Base-by-base conservation (phyloP, 2,113 vertebrate genomes). In the Seriola aureovittata region DNA sequence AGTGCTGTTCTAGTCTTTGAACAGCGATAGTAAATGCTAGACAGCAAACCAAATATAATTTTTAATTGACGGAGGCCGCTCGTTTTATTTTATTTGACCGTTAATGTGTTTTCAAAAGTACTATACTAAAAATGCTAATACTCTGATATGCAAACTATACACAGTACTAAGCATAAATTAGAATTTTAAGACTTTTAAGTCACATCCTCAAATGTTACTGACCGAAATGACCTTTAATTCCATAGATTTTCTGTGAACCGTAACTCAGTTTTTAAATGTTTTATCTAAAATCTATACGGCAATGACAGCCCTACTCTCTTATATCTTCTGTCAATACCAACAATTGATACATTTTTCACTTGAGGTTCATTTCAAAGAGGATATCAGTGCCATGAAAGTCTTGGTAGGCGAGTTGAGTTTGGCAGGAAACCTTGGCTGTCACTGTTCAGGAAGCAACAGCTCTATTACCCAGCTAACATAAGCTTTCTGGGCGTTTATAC, bases 401-500 rank as follows among this genome's bases (percentile, higher is more conserved):
- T 25, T 67, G 70, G 71, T 80, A 69, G 87, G 68, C 66, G 70
- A 63, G 75, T 58, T 83, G 14, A 59, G 64, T 73, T 82, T 70
- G 68, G 78, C 75, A 87, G 73, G 72, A 82, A 81, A 72, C 59
- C 55, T 58, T 68, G 71, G 70, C 60, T 87, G 81, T 82, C 75
- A 67, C 71, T 67, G 67, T 72, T 78, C 78, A 87, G 84, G 74
- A 89, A 90, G 80, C 82, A 82, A 80, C 46, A 73, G 82, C 88
- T 93, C 91, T 74, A 89, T 91, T 91, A 93, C 81, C 70, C 11
- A 5, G 67, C 75, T 75, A 84, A 88, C 84, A 85, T 78, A 85
- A 74, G 85, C 86, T 83, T 89, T 86, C 88, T 88, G 77, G 84
- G 85, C 82, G 55, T 89, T 93, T 85, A 90, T 91, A 87, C 85